A percentile compares a stretch with the other conserved stretches of the same genome.
These are phyloP conservation scores for Melanargia galathea DNA, from an alignment of 2,888 invertebrate species.

Conservation along the genomic window DNA sequence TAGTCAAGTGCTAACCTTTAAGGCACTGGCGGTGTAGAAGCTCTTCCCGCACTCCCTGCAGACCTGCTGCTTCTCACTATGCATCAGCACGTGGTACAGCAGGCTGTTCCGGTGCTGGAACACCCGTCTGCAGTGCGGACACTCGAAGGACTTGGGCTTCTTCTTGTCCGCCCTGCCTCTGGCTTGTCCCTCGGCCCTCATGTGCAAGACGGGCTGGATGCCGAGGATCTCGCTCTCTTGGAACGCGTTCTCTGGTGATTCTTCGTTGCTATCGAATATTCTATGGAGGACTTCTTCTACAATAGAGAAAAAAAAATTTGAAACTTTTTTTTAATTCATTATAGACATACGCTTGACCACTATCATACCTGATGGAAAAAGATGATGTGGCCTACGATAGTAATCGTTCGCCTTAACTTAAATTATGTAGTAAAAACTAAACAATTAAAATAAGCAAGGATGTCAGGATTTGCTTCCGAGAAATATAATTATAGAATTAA, in stretches of 20 bases:
- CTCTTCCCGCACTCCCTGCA: constrained; percentile 91
- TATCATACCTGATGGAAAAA: no score
- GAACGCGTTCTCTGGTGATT: constrained; percentile 43
- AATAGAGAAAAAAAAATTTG: background rate
- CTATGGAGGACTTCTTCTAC: constrained; percentile 71
- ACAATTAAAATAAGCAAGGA: no score
- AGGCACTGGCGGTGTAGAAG: constrained; percentile 91
- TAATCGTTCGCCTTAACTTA: no score
- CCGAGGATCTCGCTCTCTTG: constrained; percentile 52
- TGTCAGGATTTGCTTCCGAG: no score
- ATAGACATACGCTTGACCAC: no score
- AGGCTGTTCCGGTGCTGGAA: constrained; percentile 92
- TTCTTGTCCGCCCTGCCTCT: constrained; percentile 43
- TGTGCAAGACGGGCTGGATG: constrained; percentile 19
- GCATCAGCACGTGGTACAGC: constrained; percentile 91
- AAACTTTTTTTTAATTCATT: background rate
- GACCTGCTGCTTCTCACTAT: constrained; percentile 88
- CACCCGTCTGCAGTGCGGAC: constrained; percentile 86
- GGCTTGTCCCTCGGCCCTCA: constrained; percentile 26
- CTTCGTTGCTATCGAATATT: constrained; percentile 66
- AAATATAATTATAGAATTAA: no score
- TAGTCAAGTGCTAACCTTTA: constrained; percentile 83
- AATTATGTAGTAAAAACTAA: no score
- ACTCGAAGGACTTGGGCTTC: constrained; percentile 73
- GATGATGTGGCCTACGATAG: no score